Conservation (phyloP, 2,113 vertebrate genomes). For the Phaethornis superciliosus region DNA sequence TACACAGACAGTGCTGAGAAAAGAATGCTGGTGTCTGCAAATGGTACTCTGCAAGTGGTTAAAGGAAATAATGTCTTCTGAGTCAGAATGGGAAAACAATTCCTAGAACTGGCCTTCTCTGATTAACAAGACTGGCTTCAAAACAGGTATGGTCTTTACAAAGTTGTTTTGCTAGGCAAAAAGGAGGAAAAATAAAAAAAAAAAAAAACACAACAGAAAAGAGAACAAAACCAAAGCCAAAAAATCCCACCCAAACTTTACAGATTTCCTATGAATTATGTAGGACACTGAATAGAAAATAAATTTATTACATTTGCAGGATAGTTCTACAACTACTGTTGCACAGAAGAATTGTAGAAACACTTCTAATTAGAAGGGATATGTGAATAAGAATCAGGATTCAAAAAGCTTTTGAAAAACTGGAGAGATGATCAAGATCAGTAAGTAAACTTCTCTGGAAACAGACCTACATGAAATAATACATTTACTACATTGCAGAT, state of each 20-base stretch:
- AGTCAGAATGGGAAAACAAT: not conserved
- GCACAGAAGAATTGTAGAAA: not conserved
- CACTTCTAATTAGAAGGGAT: not conserved
- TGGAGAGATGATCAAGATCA: not conserved
- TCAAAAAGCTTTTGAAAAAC: not conserved
- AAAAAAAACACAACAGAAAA: no score
- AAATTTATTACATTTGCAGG: not conserved
- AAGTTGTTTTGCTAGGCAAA: not conserved
- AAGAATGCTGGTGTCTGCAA: not conserved
- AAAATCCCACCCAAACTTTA: no score
- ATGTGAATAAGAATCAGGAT: not conserved
- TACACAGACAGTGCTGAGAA: not conserved
- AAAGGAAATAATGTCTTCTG: not conserved
- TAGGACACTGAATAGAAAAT: not conserved
- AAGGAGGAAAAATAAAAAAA: not conserved
- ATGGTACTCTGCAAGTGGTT: not conserved
- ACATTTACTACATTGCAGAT: not conserved
- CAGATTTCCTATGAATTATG: not conserved
- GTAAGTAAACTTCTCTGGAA: not conserved
- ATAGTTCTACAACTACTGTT: no score
- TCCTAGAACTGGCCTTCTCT: not conserved
- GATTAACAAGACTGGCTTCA: not conserved
- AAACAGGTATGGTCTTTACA: not conserved
- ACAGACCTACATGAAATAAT: not conserved
- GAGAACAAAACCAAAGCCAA: no score